A percentile compares a stretch with the other conserved stretches of the same genome.
Evolutionary conservation across 2,113 vertebrate genomes (phyloP).

Genomic region (Microcebus murinus): DNA sequence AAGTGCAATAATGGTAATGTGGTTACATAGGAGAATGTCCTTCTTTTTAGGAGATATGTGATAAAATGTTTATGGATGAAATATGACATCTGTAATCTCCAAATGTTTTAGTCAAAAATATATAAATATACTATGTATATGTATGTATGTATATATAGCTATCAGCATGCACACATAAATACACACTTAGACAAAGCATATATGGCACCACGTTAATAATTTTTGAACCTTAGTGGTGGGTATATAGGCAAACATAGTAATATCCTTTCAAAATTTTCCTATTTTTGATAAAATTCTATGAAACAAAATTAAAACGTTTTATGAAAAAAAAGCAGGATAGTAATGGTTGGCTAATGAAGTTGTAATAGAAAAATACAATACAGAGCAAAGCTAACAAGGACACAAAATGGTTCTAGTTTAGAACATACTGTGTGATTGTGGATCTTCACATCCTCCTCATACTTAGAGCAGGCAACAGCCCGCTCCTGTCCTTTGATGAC

Average conservation of each 20-base stretch:
- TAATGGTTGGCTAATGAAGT: not conserved
- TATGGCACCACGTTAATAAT: not conserved
- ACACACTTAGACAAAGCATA: not conserved
- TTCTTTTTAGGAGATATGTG: not conserved
- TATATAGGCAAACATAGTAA: not conserved
- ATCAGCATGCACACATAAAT: not conserved
- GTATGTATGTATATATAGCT: not conserved
- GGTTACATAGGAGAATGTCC: not conserved
- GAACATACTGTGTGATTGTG: slow-evolving; percentile 95
- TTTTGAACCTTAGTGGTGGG: not conserved
- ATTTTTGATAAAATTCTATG: slow-evolving; percentile 15
- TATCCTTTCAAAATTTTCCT: not conserved
- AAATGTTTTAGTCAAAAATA: slow-evolving; percentile 6
- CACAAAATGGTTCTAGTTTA: not conserved
- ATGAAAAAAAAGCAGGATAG: not conserved
- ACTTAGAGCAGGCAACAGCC: slow-evolving; percentile 96
- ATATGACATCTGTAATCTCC: not conserved
- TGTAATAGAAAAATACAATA: not conserved
- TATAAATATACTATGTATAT: not conserved
- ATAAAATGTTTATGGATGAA: not conserved
- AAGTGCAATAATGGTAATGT: not conserved
- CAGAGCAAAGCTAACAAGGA: not conserved
- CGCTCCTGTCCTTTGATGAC: slow-evolving; percentile 97
- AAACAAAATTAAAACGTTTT: not conserved
- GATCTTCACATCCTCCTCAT: slow-evolving; percentile 96